These are phyloP conservation scores for Sminthurides bifidus DNA, from an alignment of 1,140 invertebrate species.

Conservation along the genomic window DNA sequence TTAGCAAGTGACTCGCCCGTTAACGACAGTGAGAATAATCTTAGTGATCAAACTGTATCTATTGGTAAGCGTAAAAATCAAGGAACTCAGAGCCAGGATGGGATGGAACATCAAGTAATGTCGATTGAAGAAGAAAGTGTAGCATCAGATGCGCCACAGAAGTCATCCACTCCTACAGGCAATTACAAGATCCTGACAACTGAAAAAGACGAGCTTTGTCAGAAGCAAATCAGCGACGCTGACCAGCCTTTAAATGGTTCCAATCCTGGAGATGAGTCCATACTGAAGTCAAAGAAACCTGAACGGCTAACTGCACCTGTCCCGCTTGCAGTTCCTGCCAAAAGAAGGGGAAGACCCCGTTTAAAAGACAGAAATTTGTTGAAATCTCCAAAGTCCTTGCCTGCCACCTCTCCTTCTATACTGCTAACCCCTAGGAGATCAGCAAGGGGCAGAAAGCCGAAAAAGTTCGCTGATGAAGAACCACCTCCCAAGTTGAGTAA, in stretches of 20 bases:
- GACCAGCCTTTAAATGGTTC: too few relatives aligned
- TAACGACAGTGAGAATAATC: background rate
- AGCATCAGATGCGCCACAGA: too few relatives aligned
- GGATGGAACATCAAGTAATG: too few relatives aligned
- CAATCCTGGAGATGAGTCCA: too few relatives aligned
- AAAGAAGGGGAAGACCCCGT: background rate
- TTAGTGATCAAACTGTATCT: background rate
- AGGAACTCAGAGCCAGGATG: background rate
- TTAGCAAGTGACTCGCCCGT: too few relatives aligned
- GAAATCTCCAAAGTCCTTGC: background rate
- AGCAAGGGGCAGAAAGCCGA: background rate
- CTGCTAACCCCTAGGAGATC: background rate
- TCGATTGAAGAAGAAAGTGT: too few relatives aligned
- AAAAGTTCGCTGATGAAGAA: background rate
- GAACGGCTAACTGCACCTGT: background rate
- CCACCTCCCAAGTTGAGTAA: background rate
- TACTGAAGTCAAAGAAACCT: background rate
- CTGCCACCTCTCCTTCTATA: background rate
- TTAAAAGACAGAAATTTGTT: background rate
- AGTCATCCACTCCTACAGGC: too few relatives aligned
- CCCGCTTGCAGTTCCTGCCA: background rate
- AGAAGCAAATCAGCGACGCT: too few relatives aligned
- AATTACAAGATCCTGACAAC: too few relatives aligned
- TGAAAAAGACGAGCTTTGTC: too few relatives aligned
- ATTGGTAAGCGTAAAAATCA: background rate